These are phyloP conservation scores for Lacanobia oleracea DNA, from an alignment of 2,888 invertebrate genomes.

Conservation along the genomic window DNA sequence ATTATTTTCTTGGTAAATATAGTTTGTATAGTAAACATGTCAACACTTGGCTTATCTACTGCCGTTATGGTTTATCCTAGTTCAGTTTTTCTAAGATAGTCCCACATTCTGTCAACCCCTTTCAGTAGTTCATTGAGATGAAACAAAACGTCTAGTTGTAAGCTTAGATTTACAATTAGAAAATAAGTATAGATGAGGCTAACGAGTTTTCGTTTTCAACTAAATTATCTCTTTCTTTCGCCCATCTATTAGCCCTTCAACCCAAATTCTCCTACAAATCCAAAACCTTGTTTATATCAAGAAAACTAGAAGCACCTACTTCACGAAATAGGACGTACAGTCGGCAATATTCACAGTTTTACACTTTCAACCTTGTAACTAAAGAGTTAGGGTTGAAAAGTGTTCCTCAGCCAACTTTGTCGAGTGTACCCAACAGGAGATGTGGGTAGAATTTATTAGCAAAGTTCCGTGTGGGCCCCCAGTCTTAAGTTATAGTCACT, in stretches of 20 bases:
- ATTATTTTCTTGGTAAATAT: not conserved
- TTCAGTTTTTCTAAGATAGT: too few species aligned
- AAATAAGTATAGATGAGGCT: not conserved
- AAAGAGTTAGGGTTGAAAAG: not conserved
- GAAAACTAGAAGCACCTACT: constrained; percentile 36
- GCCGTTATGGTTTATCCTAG: too few species aligned
- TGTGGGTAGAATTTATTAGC: constrained; percentile 62
- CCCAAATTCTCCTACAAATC: constrained; percentile 25
- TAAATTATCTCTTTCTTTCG: not conserved
- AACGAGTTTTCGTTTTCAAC: constrained; percentile 17
- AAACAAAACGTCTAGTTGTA: not conserved
- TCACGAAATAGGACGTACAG: constrained; percentile 16
- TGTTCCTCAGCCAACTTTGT: not conserved
- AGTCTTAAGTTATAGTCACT: constrained; percentile 58
- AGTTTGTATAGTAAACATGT: not conserved
- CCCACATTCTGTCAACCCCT: not conserved
- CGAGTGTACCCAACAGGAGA: constrained; percentile 30
- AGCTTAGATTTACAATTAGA: not conserved
- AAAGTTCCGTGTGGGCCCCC: constrained; percentile 53
- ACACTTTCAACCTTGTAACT: constrained; percentile 9
- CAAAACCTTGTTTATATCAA: constrained; percentile 44
- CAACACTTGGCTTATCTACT: too few species aligned
- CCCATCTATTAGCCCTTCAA: constrained; percentile 6
- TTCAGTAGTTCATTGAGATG: not conserved
- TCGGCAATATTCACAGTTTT: not conserved